Percentiles rank a stretch among this genome's conserved stretches.
phyloP scores from a whole-genome alignment of 2,113 vertebrate genomes.

The Balaeniceps rex region DNA sequence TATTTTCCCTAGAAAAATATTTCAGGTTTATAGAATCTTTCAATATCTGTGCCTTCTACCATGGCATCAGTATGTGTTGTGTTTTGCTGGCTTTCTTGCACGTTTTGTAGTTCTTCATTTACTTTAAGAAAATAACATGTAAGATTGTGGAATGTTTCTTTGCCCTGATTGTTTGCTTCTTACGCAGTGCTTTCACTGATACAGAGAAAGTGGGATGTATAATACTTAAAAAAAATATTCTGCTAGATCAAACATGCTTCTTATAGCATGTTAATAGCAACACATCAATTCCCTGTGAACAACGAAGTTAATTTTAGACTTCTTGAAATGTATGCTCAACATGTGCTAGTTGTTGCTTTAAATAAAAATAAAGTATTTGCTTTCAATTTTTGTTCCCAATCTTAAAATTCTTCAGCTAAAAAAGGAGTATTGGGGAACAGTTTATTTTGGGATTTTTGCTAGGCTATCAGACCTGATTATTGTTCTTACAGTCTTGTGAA shows the following conservation, averaged over 20 bases:
- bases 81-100: not conserved
- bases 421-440: not conserved
- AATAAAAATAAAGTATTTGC: not conserved
- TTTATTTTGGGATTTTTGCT: not conserved
- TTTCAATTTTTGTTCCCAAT: not conserved
- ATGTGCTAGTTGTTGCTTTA: not conserved
- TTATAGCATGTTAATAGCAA: not conserved
- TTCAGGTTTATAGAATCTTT: not conserved
- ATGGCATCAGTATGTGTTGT: not conserved
- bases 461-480: not conserved
- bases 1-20: not conserved
- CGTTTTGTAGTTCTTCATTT: not conserved
- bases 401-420: not conserved
- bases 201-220: not conserved
- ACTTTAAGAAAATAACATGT: not conserved
- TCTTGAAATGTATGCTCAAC: not conserved
- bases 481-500: not conserved
- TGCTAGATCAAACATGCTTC: not conserved
- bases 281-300: not conserved
- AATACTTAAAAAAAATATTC: not conserved
- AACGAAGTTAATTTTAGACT: not conserved
- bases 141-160: not conserved
- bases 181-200: not conserved
- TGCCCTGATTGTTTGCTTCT: not conserved
- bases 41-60: not conserved